Evolutionary conservation across 92 coral and sea anemone genomes (phyloP), one percentile per base, ranked within the genome.

Genomic region (Phenganax stokvisi): DNA sequence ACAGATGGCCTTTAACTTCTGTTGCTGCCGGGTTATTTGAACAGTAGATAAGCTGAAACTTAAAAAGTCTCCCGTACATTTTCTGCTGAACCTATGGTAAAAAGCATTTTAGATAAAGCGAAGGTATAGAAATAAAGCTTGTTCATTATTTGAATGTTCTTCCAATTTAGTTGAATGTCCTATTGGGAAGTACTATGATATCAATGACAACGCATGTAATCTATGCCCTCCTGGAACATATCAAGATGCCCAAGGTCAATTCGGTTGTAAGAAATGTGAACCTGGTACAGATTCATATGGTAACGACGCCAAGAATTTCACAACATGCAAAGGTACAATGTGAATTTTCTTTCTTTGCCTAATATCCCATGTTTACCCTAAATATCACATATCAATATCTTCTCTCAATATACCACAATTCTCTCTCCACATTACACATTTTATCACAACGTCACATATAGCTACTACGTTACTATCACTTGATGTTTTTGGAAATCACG

Each of bases 221-320:
- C 81, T 75, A 65, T 94, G 98, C 77, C 85, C 85, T 51, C 88
- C 88, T 13, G 98, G 98, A 56, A 94, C 91, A 28, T 94, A 79
- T 86, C 96, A 91, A 63, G 89, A 85, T 76, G 72, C 84, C 54
- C 92, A 90, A 66, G 98, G 98, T 3, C 72, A 90, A 57, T 86
- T 94, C 74, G 88, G 88, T 51, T 94, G 98, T 70, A 66, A 90
- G 54, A 61, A 79, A 5, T 94, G 98, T 68, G 89, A 92, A 0
- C 89, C 89, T 63, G 98, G 98, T 56, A 84, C 91, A 3, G 89
- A 90, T 87, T 92, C 98, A 30, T 69, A 92, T 4, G 98, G 98
- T 51, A 71, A 92, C 25, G 97, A 94, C n/a, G 88, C 92, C 8
- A 90, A 90, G 85, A 94, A 94, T 82, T 94, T 92, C 77, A 94